Evolutionary conservation across 2,888 invertebrate species (phyloP), one percentile per base, ranked within the genome.

Genomic region (Marasmarcha lunaedactyla): DNA sequence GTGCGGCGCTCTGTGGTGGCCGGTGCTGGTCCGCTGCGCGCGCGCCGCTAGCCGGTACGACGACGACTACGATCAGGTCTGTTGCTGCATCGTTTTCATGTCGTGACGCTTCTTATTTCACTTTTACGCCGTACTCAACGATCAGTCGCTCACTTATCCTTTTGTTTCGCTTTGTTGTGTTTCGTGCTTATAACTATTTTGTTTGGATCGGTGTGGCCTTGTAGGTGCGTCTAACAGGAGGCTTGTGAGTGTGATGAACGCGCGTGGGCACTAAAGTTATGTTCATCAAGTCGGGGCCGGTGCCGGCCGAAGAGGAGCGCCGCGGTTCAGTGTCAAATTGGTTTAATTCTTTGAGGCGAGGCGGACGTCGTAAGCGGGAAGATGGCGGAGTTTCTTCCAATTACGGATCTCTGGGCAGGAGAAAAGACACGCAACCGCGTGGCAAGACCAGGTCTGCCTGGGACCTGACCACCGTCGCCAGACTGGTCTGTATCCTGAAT

Each of bases 341-440:
- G 93, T 93, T 93, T 71, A 90, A 90, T 48, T 93, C 93, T 46
- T 67, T 93, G 62, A 88, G 91, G 54, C 87, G 92, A 49, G 67
- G 86, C 39, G 71, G 79, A 37, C 66, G 83, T 40, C 72, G 84
- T 44, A 74, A 78, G 55, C 74, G 79, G 36, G 78, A 83, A 50
- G 77, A 81, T 46, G 54, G 57, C 43, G 54, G 57, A 43, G 70
- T 68, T 30, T 73, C 79, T 7, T 46, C 72, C 11, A 66, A 66
- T 52, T 86, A 88, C 57, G 86, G 85, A 46, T 84, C 85, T 39
- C 67, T 87, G 56, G 77, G 81, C 53, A 71, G 83, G 49, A 66
- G 84, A 62, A 81, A 79, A 63, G 74, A 73, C 42, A 48, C 66
- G 35, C 77, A 73, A 49, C 61, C 79, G 46, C 70, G 76, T 37